Evolutionary conservation across 2,888 invertebrate species (phyloP).

Genomic region (Drepanosiphum platanoidis): DNA sequence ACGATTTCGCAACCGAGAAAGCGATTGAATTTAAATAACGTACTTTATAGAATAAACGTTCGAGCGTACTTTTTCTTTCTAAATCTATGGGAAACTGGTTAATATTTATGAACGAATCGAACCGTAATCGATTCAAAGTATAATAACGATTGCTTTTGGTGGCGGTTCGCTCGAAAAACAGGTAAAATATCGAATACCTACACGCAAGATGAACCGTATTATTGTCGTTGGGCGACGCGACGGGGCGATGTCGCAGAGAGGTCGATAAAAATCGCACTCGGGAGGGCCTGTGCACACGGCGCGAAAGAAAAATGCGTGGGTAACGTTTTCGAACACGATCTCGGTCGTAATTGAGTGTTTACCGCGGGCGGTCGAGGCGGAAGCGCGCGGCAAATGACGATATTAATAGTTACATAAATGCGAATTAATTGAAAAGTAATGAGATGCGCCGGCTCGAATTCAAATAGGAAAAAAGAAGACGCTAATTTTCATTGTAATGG

Average conservation of each 20-base stretch:
- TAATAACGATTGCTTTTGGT: no score
- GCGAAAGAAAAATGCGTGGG: not conserved
- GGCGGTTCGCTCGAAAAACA: no score
- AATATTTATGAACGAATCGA: no score
- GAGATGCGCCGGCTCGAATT: not conserved
- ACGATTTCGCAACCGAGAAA: no score
- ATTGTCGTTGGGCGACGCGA: not conserved
- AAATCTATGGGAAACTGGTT: no score
- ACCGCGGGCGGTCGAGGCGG: not conserved
- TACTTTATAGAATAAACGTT: no score
- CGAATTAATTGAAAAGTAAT: not conserved
- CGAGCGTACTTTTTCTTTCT: no score
- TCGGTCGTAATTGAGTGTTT: not conserved
- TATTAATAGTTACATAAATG: not conserved
- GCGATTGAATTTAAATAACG: no score
- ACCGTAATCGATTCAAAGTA: no score
- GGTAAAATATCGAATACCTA: no score
- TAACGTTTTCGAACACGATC: not conserved
- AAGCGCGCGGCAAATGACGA: not conserved
- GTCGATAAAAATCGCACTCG: not conserved
- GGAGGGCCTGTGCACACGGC: not conserved
- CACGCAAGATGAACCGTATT: no score
- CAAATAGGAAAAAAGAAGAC: conserved; percentile 5
- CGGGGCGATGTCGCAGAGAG: not conserved
- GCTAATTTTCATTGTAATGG: conserved; percentile 18